Evolutionary conservation across 2,888 invertebrate genomes (phyloP).

Genomic region (Eulithis testata): DNA sequence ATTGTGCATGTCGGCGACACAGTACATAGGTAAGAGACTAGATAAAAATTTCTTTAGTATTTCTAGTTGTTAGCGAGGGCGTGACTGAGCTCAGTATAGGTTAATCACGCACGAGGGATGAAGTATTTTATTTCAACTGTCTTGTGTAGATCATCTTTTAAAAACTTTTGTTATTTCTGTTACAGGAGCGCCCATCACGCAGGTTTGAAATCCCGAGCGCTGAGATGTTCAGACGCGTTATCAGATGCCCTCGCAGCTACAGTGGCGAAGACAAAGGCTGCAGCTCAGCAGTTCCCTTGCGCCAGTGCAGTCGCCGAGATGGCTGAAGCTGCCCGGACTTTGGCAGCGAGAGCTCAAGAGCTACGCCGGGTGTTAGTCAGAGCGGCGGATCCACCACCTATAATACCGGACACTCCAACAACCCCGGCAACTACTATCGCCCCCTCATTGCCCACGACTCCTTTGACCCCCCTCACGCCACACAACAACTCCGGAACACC

Average conservation of each 20-base stretch:
- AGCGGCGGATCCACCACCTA: slow-evolving; percentile 83
- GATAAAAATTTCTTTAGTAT: background rate
- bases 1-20: slow-evolving; percentile 97
- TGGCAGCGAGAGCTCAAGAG: slow-evolving; percentile 93
- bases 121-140: no score
- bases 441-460: slow-evolving; percentile 64
- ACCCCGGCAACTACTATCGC: slow-evolving; percentile 68
- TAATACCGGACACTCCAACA: slow-evolving; percentile 57
- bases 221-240: slow-evolving; percentile 91
- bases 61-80: no score
- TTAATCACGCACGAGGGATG: no score
- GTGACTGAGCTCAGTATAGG: no score
- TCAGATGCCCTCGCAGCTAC: slow-evolving; percentile 92
- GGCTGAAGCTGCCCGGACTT: slow-evolving; percentile 95
- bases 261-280: slow-evolving; percentile 94
- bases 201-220: slow-evolving; percentile 89
- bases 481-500: slow-evolving; percentile 58
- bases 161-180: slow-evolving; percentile 14
- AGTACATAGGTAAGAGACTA: slow-evolving; percentile 85
- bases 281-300: slow-evolving; percentile 96
- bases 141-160: no score
- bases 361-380: slow-evolving; percentile 90
- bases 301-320: slow-evolving; percentile 96
- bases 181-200: slow-evolving; percentile 90
- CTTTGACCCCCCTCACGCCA: slow-evolving; percentile 70